Percentiles rank a stretch among this genome's conserved stretches.
Evolutionary conservation across 2,797 vertebrate species (phyloP).

Genomic region (Gymnothorax javanicus): DNA sequence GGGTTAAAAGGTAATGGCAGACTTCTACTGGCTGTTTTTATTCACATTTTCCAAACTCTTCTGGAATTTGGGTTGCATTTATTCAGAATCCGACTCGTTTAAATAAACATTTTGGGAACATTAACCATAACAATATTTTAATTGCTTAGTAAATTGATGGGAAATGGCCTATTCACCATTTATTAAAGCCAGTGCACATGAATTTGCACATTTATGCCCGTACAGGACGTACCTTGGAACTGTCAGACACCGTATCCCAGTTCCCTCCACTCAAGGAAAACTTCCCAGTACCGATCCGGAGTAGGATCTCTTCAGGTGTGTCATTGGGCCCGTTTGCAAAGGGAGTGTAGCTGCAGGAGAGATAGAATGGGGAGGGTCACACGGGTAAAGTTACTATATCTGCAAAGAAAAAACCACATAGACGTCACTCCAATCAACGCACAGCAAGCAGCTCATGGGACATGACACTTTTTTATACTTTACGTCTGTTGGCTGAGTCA

Average conservation of each 20-base stretch:
- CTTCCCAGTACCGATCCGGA: slow-evolving; percentile 92
- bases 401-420: too few relatives aligned
- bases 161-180: not conserved
- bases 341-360: slow-evolving; percentile 82
- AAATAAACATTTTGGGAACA: not conserved
- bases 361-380: not conserved
- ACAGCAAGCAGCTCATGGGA: too few relatives aligned
- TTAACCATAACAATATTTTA: not conserved
- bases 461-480: too few relatives aligned
- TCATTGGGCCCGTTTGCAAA: slow-evolving; percentile 96
- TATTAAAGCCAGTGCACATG: not conserved
- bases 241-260: slow-evolving; percentile 96
- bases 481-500: too few relatives aligned
- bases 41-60: too few relatives aligned
- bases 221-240: slow-evolving; percentile 83
- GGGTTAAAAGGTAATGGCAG: too few relatives aligned
- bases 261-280: slow-evolving; percentile 94
- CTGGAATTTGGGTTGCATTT: too few relatives aligned
- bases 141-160: not conserved
- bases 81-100: not conserved
- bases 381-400: too few relatives aligned
- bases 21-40: too few relatives aligned
- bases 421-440: too few relatives aligned
- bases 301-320: slow-evolving; percentile 94
- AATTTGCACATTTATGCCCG: not conserved